Evolutionary conservation across 2,113 vertebrate species (phyloP).

Genomic region (Crotalus helleri): DNA sequence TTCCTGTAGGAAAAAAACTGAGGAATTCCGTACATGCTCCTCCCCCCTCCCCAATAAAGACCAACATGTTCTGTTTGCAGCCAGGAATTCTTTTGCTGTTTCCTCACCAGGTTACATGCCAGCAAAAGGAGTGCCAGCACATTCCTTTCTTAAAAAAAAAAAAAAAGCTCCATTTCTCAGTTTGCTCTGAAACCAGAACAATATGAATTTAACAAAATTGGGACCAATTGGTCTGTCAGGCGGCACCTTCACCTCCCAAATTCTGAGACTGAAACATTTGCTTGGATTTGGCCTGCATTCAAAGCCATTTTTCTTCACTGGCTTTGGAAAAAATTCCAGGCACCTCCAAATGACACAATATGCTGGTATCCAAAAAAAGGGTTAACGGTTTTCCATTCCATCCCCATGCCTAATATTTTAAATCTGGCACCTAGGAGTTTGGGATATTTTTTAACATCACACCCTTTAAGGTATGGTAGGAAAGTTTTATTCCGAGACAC

Average conservation of each 20-base stretch:
- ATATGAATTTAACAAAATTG: neutral
- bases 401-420: neutral
- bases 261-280: neutral
- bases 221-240: neutral
- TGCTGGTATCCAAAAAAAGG: neutral
- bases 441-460: neutral
- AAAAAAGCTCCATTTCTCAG: neutral
- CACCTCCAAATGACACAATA: neutral
- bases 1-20: constrained; percentile 66
- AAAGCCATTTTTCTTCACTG: neutral
- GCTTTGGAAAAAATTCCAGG: neutral
- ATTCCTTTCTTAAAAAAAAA: constrained; percentile 12
- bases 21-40: constrained; percentile 69
- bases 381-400: neutral
- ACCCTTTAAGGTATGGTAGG: neutral
- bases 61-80: constrained; percentile 66
- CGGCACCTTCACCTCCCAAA: neutral
- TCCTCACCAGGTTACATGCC: constrained; percentile 68
- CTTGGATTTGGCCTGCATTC: neutral
- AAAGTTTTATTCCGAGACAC: neutral
- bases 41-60: constrained; percentile 44
- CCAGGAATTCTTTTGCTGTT: constrained; percentile 74
- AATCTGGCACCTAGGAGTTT: neutral
- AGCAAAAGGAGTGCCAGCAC: constrained; percentile 46
- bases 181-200: neutral